Base-by-base conservation (phyloP, 2,113 vertebrate species). In the Illadopsis cleaveri region DNA sequence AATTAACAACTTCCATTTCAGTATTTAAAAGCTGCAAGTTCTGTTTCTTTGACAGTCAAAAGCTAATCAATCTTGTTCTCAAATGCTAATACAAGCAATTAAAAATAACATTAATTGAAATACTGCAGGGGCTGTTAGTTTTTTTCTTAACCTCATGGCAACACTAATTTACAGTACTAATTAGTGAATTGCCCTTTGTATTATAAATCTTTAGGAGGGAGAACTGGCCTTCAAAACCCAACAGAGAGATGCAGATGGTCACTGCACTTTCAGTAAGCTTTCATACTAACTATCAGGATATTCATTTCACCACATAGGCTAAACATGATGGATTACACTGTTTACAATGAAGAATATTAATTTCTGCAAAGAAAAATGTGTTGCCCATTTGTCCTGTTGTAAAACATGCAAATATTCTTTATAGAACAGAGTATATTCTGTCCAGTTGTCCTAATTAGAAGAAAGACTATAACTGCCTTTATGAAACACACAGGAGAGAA, bases 31-130 rank as follows among this genome's bases (percentile, higher is more conserved):
- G 93, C 96, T 97, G 94, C 83, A 95, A 93, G 82, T 92, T 98
- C 88, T 96, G 77, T 96, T 98, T 97, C 95, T 94, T 96, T 97
- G 95, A 96, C 95, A 95, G 95, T 96, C 89, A 97, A 98, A 97
- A 98, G 93, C 95, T 95, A 97, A 97, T 98, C 97, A 97, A 97
- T 97, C 96, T 98, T 97, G 48, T 97, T 97, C 96, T 97, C 96
- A 97, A 98, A 98, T 98, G 97, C 93, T 97, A 98, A 98, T 98
- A 96, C 75, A 96, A 96, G 97, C 97, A 98, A 98, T 98, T 98
- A 97, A 97, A 97, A 98, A 96, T 96, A 98, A 97, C 95, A 97
- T 95, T 98, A 98, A 98, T 96, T 98, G 97, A 98, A 98, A 97
- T 97, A 98, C 96, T 97, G 92, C 91, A 96, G 96, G 85, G 97